Conservation (phyloP, 1,140 invertebrate species). For the Tribolium castaneum region DNA sequence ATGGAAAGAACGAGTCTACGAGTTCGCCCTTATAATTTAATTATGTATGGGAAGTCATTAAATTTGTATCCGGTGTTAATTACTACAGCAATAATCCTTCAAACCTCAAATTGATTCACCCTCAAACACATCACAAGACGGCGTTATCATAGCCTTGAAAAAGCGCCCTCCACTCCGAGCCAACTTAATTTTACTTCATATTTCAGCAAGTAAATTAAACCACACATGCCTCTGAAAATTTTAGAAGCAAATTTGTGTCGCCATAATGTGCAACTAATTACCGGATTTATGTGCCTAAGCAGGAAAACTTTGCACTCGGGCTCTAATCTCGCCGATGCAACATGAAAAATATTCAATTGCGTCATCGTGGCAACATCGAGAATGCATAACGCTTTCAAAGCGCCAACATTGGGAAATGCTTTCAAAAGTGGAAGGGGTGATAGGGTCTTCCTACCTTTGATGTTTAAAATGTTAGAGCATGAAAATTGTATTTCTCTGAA, state of each 20-base stretch:
- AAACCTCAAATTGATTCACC: not conserved
- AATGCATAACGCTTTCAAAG: constrained; percentile 56
- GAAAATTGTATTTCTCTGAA: constrained; percentile 58
- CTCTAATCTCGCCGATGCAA: not conserved
- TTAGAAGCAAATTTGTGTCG: constrained; percentile 23
- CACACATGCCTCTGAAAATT: constrained; percentile 8
- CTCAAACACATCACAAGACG: not conserved
- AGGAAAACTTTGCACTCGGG: not conserved
- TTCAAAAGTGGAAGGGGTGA: constrained; percentile 47
- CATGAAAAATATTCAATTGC: constrained; percentile 54
- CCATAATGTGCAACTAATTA: constrained; percentile 17
- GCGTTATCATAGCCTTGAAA: not conserved
- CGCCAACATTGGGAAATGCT: constrained; percentile 44
- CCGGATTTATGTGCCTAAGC: not conserved
- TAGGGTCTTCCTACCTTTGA: constrained; percentile 58
- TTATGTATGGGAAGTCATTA: constrained; percentile 26
- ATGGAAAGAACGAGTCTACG: constrained; percentile 22
- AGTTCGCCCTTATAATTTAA: constrained; percentile 27
- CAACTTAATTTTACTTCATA: not conserved
- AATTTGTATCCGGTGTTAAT: constrained; percentile 23
- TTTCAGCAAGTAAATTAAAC: constrained; percentile 10
- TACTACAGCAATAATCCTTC: constrained; percentile 10
- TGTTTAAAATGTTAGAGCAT: constrained; percentile 57
- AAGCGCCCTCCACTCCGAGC: not conserved
- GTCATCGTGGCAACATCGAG: constrained; percentile 51